Percentiles rank a stretch among this genome's conserved stretches.
phyloP scores from a whole-genome alignment of 2,797 vertebrate genomes.

The Pelochelys cantorii region DNA sequence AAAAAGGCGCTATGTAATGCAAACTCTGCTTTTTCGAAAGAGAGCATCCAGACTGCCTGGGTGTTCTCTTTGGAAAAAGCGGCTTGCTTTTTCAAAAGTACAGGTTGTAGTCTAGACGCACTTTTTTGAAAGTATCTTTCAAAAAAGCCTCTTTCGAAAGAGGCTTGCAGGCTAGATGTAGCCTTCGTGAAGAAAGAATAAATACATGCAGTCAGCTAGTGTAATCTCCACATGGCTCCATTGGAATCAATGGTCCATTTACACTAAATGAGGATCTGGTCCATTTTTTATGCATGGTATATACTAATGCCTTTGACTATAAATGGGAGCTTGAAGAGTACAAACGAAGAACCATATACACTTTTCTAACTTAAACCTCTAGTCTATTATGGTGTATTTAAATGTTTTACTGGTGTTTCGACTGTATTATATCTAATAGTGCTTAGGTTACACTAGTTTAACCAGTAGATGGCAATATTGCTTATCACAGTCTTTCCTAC shows the following conservation, averaged over 20 bases:
- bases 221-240: not conserved
- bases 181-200: not conserved
- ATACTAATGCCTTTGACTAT: not conserved
- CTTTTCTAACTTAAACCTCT: not conserved
- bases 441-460: not conserved
- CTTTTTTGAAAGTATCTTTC: no score
- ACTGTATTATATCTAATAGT: not conserved
- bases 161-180: no score
- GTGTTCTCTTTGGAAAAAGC: no score
- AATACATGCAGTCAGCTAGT: not conserved
- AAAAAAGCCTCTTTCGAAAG: no score
- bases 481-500: conserved; percentile 26
- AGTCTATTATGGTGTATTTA: not conserved
- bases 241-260: not conserved
- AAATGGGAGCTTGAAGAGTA: not conserved
- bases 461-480: conserved; percentile 51
- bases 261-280: not conserved
- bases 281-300: not conserved
- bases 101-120: no score
- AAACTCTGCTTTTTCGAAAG: no score
- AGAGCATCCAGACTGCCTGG: no score
- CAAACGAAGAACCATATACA: not conserved
- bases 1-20: no score
- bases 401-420: not conserved
- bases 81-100: no score